Base-by-base conservation (phyloP, 2,113 vertebrate genomes). In the Tetrax tetrax region DNA sequence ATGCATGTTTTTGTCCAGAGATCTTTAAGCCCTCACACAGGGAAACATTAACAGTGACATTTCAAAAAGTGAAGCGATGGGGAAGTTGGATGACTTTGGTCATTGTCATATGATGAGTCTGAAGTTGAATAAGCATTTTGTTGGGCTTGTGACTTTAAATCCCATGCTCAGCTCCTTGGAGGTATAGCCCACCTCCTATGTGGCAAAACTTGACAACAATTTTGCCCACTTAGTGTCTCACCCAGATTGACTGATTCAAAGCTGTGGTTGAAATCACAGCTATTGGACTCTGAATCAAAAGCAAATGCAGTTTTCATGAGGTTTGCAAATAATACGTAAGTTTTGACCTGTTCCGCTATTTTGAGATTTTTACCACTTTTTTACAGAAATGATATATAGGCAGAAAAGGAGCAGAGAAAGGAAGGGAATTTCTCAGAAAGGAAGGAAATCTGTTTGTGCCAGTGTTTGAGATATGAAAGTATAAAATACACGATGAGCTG, bases 81-180 rank as follows among this genome's bases (percentile, higher is more conserved):
- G 77, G 95, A 97, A 95, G 89, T 89, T 90, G 65, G 45, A 71
- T 81, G 69, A 27, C 79, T 90, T 90, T 35, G 61, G 65, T 87
- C 90, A 93, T 45, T 82, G 80, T 97, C 96, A 93, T 84, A 82
- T 95, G 96, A 93, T 61, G 24, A 72, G 48, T 61, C 51, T 71
- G 63, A 87, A 93, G 90, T 53, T 96, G 86, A 93, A 64, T 27
- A 60, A 94, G 57, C 22, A 9, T 82, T 90, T 85, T 87, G 54
- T 72, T 56, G 65, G 31, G 57, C 92, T 83, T 77, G 72, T 96
- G 92, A 84, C 89, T 96, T 90, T 79, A 70, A 72, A 61, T 89
- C 94, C 28, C 72, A 69, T 87, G 87, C 63, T 88, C 31, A n/a
- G 5, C 48, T 68, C 1, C 0, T 77, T 66, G 48, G 60, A 76